phyloP scores from a whole-genome alignment of 1,140 invertebrate genomes.

The Thereuonema tuberculata region DNA sequence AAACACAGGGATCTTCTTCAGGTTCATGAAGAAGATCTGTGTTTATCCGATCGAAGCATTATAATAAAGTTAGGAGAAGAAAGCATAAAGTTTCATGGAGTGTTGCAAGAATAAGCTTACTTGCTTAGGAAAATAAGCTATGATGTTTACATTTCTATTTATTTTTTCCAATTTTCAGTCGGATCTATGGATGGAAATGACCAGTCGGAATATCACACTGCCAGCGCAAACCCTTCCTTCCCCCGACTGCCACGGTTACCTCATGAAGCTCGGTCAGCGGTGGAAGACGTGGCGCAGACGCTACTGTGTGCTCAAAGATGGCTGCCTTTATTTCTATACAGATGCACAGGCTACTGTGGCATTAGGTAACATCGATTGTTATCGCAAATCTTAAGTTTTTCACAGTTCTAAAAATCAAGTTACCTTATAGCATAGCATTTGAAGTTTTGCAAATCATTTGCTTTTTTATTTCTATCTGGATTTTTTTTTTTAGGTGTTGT shows the following conservation, averaged over 20 bases:
- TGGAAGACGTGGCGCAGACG: slow-evolving; percentile 74
- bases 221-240: slow-evolving; percentile 47
- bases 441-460: no score
- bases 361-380: slow-evolving; percentile 51
- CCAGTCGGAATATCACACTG: slow-evolving; percentile 34
- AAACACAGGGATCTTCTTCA: no score
- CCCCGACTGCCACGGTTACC: slow-evolving; percentile 80
- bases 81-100: no score
- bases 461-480: no score
- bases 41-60: no score
- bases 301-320: slow-evolving; percentile 90
- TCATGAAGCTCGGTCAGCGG: slow-evolving; percentile 53
- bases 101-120: no score
- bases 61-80: no score
- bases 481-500: slow-evolving; percentile 53
- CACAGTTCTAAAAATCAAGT: no score
- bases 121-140: no score
- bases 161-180: slow-evolving; percentile 37
- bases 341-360: slow-evolving; percentile 70
- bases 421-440: no score
- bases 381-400: no score
- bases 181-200: slow-evolving; percentile 62
- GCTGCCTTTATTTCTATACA: slow-evolving; percentile 85
- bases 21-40: no score
- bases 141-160: slow-evolving; percentile 1